phyloP scores from a whole-genome alignment of 2,888 invertebrate genomes.

The Baronia brevicornis region DNA sequence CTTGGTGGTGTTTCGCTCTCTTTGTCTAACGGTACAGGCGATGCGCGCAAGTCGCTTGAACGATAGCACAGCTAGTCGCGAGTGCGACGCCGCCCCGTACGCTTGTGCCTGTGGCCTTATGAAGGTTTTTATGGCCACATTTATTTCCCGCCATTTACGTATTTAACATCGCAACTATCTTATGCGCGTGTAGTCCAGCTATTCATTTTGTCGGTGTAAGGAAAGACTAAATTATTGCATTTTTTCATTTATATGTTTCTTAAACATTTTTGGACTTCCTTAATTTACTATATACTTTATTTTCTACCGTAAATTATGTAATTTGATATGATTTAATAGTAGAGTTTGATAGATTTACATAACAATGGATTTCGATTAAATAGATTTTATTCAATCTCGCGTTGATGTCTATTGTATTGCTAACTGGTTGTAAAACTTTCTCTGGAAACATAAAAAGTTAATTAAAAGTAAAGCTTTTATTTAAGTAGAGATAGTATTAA shows the following conservation, averaged over 20 bases:
- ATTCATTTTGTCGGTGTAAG: too few relatives aligned
- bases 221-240: too few relatives aligned
- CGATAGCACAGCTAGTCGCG: constrained; percentile 69
- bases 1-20: constrained; percentile 44
- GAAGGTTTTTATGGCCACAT: constrained; percentile 13
- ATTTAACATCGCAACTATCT: constrained; percentile 33
- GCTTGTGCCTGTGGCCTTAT: constrained; percentile 25
- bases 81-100: constrained; percentile 53
- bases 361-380: background rate
- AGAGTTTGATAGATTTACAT: background rate
- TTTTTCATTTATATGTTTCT: too few relatives aligned
- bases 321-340: too few relatives aligned
- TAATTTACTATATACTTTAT: too few relatives aligned
- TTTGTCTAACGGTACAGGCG: constrained; percentile 66
- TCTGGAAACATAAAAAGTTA: too few relatives aligned
- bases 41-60: constrained; percentile 57
- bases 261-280: too few relatives aligned
- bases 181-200: constrained; percentile 6
- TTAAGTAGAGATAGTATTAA: too few relatives aligned
- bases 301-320: too few relatives aligned
- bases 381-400: constrained; percentile 19
- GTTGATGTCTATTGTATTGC: constrained; percentile 54
- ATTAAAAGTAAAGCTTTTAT: too few relatives aligned
- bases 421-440: constrained; percentile 13
- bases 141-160: constrained; percentile 40